These are phyloP conservation scores for Thermophis baileyi DNA, from an alignment of 2,113 vertebrate genomes.

Conservation along the genomic window DNA sequence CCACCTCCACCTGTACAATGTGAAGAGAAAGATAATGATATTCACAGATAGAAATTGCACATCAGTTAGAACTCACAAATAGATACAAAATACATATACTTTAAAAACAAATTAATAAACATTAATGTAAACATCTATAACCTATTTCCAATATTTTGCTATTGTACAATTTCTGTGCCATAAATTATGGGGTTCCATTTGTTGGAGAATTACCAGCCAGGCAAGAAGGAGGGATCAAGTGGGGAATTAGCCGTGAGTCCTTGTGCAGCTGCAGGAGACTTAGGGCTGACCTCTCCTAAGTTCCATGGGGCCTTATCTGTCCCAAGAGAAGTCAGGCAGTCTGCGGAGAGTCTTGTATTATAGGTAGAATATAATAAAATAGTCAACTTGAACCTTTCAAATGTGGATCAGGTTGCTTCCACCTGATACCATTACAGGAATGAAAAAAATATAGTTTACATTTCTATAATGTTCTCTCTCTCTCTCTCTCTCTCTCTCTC, in stretches of 20 bases:
- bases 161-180: not conserved
- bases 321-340: not conserved
- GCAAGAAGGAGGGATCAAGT: not conserved
- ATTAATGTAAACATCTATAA: not conserved
- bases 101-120: not conserved
- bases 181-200: not conserved
- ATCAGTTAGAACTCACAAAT: not conserved
- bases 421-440: not conserved
- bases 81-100: not conserved
- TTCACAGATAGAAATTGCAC: not conserved
- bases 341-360: not conserved
- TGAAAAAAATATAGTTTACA: not conserved
- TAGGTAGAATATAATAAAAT: not conserved
- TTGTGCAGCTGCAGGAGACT: not conserved
- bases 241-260: not conserved
- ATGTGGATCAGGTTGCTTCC: too few species aligned
- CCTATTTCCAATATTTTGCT: not conserved
- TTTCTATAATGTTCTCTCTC: not conserved
- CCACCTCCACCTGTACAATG: constrained; percentile 77
- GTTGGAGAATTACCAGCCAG: not conserved
- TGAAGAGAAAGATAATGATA: not conserved
- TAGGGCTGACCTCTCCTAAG: not conserved
- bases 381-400: too few species aligned
- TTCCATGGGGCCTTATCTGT: not conserved
- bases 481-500: too few species aligned